Percentiles rank a stretch among this genome's conserved stretches.
Evolutionary conservation across 2,888 invertebrate genomes (phyloP).

Genomic region (Pandemis corylana): DNA sequence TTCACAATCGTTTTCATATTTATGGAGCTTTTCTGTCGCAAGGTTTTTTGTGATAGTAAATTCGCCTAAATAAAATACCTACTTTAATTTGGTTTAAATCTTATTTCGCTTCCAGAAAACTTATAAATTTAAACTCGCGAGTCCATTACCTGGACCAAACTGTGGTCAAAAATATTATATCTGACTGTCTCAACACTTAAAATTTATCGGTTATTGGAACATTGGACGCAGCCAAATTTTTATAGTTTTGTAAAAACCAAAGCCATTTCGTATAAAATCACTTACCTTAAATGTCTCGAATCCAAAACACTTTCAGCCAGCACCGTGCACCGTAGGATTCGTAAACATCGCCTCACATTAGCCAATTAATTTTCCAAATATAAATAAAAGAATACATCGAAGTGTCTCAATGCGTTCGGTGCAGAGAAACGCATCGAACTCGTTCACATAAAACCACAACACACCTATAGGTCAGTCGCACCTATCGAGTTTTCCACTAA

Average conservation of each 20-base stretch:
- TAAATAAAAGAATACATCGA: conserved; percentile 38
- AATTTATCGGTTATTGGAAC: too few species aligned
- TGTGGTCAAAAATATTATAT: too few species aligned
- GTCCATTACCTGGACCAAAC: too few species aligned
- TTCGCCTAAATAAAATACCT: not conserved
- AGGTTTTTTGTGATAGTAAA: not conserved
- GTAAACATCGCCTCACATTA: conserved; percentile 53
- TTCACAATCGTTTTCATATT: conserved; percentile 1
- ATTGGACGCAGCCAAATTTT: too few species aligned
- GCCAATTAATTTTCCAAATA: conserved; percentile 49
- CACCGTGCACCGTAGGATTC: conserved; percentile 24
- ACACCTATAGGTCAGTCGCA: conserved; percentile 47
- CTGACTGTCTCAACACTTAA: too few species aligned
- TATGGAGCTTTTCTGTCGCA: not conserved
- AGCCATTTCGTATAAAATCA: not conserved
- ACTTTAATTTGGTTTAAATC: too few species aligned
- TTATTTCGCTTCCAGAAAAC: too few species aligned
- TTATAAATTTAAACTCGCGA: too few species aligned
- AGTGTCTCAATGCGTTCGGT: conserved; percentile 47
- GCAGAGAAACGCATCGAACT: conserved; percentile 60
- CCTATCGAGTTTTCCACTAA: conserved; percentile 66
- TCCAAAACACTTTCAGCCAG: conserved; percentile 17
- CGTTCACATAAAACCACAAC: conserved; percentile 54
- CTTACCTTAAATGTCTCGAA: conserved; percentile 33
- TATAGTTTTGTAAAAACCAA: too few species aligned